Conservation (phyloP, 2,113 vertebrate genomes). For the Megalops atlanticus region DNA sequence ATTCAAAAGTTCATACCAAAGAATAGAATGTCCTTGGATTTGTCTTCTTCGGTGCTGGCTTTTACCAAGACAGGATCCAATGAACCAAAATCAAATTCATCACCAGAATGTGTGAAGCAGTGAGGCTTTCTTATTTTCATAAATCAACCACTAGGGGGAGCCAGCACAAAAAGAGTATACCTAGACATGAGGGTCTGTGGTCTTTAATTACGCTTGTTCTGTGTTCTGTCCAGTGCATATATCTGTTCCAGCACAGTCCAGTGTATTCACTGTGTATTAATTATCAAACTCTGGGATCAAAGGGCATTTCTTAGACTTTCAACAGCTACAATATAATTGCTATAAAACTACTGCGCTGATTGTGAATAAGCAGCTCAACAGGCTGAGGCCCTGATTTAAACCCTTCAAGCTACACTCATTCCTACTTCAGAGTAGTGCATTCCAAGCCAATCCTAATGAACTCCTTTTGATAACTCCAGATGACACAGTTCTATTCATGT, state of each 20-base stretch:
- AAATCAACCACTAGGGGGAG: background rate
- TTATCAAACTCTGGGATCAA: background rate
- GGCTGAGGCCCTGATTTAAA: background rate
- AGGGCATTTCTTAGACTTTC: background rate
- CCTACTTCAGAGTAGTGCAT: background rate
- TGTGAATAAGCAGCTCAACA: background rate
- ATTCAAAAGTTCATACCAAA: too few relatives aligned
- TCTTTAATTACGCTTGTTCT: background rate
- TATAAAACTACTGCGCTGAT: background rate
- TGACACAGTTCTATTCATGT: background rate
- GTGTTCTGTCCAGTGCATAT: background rate
- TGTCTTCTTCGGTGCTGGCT: too few relatives aligned
- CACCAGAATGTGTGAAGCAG: too few relatives aligned
- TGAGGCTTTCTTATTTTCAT: too few relatives aligned
- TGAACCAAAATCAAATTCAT: too few relatives aligned
- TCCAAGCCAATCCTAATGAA: background rate
- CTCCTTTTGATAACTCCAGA: background rate
- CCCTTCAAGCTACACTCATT: background rate
- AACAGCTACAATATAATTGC: background rate
- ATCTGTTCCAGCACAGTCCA: background rate
- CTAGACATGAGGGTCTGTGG: too few relatives aligned
- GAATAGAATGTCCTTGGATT: too few relatives aligned
- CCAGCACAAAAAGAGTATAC: background rate
- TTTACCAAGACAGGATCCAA: too few relatives aligned
- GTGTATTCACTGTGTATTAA: background rate